Evolutionary conservation across 2,113 vertebrate species (phyloP).

Genomic region (Cephalophus harveyi): DNA sequence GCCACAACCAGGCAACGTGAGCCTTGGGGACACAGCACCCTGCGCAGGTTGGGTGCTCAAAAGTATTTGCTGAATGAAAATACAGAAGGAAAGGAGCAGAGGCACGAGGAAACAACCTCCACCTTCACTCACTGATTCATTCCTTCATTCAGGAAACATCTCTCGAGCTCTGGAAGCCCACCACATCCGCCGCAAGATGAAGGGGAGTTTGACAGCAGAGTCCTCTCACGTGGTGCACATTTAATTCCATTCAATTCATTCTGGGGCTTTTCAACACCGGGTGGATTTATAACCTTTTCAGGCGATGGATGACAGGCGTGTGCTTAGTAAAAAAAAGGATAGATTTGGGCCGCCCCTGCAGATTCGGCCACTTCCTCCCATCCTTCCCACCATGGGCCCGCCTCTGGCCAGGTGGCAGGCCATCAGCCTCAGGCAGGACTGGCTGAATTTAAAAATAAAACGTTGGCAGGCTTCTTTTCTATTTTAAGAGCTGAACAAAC

Average conservation of each 20-base stretch:
- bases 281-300: conserved; percentile 23
- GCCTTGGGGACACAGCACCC: background rate
- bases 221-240: background rate
- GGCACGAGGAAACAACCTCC: background rate
- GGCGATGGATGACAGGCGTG: conserved; percentile 21
- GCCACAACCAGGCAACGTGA: background rate
- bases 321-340: background rate
- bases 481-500: background rate
- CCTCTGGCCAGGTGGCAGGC: background rate
- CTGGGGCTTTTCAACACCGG: background rate
- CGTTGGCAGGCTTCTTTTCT: background rate
- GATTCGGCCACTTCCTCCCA: background rate
- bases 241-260: conserved; percentile 33
- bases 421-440: background rate
- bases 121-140: background rate
- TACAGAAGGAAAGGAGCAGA: background rate
- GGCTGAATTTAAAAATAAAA: background rate
- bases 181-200: background rate
- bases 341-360: background rate
- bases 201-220: background rate
- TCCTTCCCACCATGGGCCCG: background rate
- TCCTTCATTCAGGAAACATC: background rate
- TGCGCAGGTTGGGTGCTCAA: background rate
- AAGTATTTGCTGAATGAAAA: background rate
- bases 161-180: background rate